Evolutionary conservation across 2,888 invertebrate species (phyloP).

Genomic region (Xylocampa areola): DNA sequence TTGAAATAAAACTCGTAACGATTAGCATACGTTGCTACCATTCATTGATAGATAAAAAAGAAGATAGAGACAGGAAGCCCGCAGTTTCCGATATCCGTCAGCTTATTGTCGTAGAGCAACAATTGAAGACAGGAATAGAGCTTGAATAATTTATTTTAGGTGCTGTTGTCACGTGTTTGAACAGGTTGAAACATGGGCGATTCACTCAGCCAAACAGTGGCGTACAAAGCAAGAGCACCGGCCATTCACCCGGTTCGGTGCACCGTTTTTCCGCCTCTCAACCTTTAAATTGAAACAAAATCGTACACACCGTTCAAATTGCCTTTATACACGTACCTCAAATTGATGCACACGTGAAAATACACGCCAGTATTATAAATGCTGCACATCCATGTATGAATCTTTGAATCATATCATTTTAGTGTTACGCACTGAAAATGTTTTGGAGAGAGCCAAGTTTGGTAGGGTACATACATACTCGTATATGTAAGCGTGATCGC

Average conservation of each 20-base stretch:
- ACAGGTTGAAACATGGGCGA: conserved; percentile 61
- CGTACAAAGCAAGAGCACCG: conserved; percentile 80
- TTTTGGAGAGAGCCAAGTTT: background rate
- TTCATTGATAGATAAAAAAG: background rate
- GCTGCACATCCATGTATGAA: conserved; percentile 9
- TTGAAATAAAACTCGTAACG: background rate
- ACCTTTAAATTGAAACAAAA: conserved; percentile 84
- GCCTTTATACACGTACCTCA: conserved; percentile 52
- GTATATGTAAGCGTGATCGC: too few relatives aligned
- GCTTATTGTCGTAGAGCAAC: conserved; percentile 36
- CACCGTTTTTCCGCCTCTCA: conserved; percentile 79
- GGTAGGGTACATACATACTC: too few relatives aligned
- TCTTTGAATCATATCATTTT: conserved; percentile 12
- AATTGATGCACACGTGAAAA: conserved; percentile 34
- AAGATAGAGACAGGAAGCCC: conserved; percentile 16
- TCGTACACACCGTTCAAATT: conserved; percentile 70
- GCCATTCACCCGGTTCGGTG: conserved; percentile 76
- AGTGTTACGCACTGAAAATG: conserved; percentile 16
- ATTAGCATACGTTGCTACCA: background rate
- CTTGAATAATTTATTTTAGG: conserved; percentile 66
- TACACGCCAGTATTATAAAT: conserved; percentile 31
- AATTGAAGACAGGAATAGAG: conserved; percentile 59
- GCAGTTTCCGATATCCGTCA: conserved; percentile 33
- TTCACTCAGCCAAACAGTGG: conserved; percentile 77
- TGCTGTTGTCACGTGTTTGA: conserved; percentile 62